Evolutionary conservation across 53 echinoderm and acorn worm species (phyloP).

Genomic region (Crossaster papposus): DNA sequence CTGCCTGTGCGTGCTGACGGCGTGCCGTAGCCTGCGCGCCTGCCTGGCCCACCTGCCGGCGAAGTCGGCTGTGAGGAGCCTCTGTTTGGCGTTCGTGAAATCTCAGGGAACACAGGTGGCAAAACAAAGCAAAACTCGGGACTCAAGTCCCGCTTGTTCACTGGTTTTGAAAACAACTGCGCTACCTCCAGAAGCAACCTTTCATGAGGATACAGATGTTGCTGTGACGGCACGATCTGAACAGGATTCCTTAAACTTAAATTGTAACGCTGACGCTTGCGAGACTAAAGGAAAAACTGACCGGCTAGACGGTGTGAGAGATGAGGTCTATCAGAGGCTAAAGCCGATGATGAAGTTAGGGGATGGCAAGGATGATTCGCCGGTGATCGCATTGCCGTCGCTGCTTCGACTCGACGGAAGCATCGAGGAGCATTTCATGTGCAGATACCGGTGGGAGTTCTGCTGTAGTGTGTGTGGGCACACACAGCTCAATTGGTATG

Average conservation of each 20-base stretch:
- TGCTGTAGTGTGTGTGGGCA: slow-evolving; percentile 74
- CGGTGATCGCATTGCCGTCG: slow-evolving; percentile 79
- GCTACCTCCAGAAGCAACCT: not conserved
- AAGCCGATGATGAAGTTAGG: slow-evolving; percentile 67
- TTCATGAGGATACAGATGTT: not conserved
- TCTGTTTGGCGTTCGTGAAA: slow-evolving; percentile 74
- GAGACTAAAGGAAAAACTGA: slow-evolving; percentile 25
- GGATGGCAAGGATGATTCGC: slow-evolving; percentile 73
- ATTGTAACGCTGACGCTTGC: too few species aligned
- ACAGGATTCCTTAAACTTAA: not conserved
- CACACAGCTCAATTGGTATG: slow-evolving; percentile 77
- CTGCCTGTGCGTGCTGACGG: slow-evolving; percentile 76
- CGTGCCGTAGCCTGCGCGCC: slow-evolving; percentile 64
- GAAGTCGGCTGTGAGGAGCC: slow-evolving; percentile 59
- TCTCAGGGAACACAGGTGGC: slow-evolving; percentile 44
- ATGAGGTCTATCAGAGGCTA: slow-evolving; percentile 66
- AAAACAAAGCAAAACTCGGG: not conserved
- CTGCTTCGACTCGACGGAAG: slow-evolving; percentile 63
- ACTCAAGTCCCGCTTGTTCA: not conserved
- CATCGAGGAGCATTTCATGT: slow-evolving; percentile 83
- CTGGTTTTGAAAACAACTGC: not conserved
- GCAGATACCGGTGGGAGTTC: slow-evolving; percentile 77
- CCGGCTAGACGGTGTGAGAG: slow-evolving; percentile 49
- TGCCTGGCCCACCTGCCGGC: slow-evolving; percentile 64
- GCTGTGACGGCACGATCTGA: not conserved